Evolutionary conservation across 2,888 invertebrate genomes (phyloP), one percentile per base, ranked within the genome.

Genomic region (Agrotis clavis): DNA sequence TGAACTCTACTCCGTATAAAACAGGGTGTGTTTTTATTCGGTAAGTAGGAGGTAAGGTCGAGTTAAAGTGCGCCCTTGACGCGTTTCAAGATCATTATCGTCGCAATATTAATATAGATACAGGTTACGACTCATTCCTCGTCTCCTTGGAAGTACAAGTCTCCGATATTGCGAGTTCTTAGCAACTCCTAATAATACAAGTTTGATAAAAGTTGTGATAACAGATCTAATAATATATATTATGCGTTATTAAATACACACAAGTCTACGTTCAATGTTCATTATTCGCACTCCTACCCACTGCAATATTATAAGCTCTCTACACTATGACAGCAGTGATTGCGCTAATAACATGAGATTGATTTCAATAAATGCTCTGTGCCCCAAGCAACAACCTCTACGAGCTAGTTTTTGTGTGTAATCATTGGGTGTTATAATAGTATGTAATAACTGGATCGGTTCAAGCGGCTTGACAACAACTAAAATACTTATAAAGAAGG

Each of bases 41-140:
- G 48, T 56, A 18, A 21, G 41, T 54, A 19, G n/a, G 16, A 67
- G 54, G 25, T 35, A 14, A 48, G 47, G 45, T 56, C 63, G 64
- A 61, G 60, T 60, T 45, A n/a, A 61, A 67, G 56, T 19, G 81
- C 56, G 81, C 77, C 77, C 68, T 81, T 77, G 77, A 81, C 67
- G 53, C 48, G n/a, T 41, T 67, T 64, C 54, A 70, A 77, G 59
- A 82, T 69, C 70, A 64, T 67, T 64, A 81, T 81, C 76, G 21
- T 56, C 57, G 30, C 25, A 74, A 64, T 67, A 76, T 54, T 63
- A 51, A 54, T 63, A 67, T 48, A 57, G 54, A 67, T 67, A 80
- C 66, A 67, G 47, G 63, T 64, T 35, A 67, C 19, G 68, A 35
- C 45, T 62, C 53, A 51, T 56, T 69, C 35, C 65, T 25, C 57